Conservation (phyloP, 1,140 invertebrate genomes). For the Nephotettix cincticeps region DNA sequence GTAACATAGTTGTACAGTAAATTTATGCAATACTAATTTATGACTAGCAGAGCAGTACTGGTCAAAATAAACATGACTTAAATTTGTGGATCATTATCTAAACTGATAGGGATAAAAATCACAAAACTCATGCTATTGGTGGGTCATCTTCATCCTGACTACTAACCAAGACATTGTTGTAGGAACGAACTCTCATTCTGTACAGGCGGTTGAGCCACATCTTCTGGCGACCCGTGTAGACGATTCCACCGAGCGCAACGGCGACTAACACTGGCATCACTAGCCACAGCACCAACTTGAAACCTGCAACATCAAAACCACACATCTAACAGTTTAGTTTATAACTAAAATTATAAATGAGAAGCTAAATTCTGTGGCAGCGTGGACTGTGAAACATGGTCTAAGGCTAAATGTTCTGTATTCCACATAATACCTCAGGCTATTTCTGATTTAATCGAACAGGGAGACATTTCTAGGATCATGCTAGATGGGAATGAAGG, state of each 20-base stretch:
- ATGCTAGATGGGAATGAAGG: neutral
- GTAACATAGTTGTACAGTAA: too few species aligned
- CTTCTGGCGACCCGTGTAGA: slow-evolving; percentile 5
- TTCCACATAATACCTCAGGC: too few species aligned
- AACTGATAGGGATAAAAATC: too few species aligned
- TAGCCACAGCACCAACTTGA: slow-evolving; percentile 2
- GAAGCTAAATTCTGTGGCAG: too few species aligned
- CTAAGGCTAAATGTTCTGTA: neutral
- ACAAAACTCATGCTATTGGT: slow-evolving; percentile 9
- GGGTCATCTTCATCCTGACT: slow-evolving; percentile 14
- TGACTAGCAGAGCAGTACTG: too few species aligned
- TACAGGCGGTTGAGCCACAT: slow-evolving; percentile 5
- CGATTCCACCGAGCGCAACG: neutral
- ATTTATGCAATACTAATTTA: too few species aligned
- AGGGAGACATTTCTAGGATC: neutral
- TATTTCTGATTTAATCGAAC: neutral
- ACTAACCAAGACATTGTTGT: slow-evolving; percentile 18
- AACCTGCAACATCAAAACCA: neutral
- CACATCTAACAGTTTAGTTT: neutral
- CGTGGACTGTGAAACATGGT: neutral
- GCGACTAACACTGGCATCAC: neutral
- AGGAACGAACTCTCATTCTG: slow-evolving; percentile 2
- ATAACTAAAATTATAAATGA: neutral
- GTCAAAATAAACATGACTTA: too few species aligned
- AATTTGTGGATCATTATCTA: too few species aligned